phyloP scores from a whole-genome alignment of 2,888 invertebrate genomes.

The Carterocephalus palaemon region DNA sequence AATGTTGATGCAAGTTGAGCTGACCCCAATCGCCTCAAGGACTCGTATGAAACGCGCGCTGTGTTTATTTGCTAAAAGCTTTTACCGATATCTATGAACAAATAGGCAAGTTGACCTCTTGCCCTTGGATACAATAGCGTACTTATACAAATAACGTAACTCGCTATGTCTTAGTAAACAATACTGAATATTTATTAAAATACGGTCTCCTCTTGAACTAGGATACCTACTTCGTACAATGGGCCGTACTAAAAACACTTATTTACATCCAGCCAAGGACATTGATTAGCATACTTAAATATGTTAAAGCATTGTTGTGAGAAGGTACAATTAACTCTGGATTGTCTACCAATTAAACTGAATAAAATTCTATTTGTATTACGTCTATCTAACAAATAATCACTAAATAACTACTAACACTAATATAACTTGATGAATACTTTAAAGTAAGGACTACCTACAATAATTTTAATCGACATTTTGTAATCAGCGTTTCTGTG shows the following conservation, averaged over 20 bases:
- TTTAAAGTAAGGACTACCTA: too few relatives aligned
- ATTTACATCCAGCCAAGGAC: constrained; percentile 16
- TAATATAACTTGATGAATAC: too few relatives aligned
- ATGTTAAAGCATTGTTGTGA: too few relatives aligned
- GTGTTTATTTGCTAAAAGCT: constrained; percentile 12
- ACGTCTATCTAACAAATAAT: too few relatives aligned
- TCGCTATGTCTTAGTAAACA: neutral
- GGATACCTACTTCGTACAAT: constrained; percentile 1
- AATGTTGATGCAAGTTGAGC: constrained; percentile 1
- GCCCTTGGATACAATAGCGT: neutral
- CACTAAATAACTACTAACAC: too few relatives aligned
- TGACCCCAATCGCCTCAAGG: constrained; percentile 17
- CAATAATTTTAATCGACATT: too few relatives aligned
- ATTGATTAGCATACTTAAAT: constrained; percentile 11
- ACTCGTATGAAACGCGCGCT: constrained; percentile 6
- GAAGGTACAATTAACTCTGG: too few relatives aligned
- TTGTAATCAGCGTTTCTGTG: too few relatives aligned
- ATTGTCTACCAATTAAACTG: too few relatives aligned
- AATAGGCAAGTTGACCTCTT: constrained; percentile 1
- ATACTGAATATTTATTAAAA: constrained; percentile 6
- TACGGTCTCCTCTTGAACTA: neutral
- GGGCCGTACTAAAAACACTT: constrained; percentile 1
- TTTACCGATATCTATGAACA: neutral
- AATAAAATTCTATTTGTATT: too few relatives aligned
- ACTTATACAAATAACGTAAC: too few relatives aligned